Base-by-base conservation (phyloP, 2,113 vertebrate species). In the Camelus dromedarius region DNA sequence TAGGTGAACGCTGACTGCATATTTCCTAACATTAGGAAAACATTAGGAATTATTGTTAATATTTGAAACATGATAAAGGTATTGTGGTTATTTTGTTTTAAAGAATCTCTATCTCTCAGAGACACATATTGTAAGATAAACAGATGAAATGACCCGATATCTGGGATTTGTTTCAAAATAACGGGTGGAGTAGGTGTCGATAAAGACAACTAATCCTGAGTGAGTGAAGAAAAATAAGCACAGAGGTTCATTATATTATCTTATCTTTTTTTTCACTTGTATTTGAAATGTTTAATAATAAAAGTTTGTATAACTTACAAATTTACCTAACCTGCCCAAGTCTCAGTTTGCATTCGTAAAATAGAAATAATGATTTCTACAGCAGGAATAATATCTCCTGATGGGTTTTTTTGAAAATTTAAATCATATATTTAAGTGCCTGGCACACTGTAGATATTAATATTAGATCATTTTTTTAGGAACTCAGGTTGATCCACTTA, bases 121-220 rank as follows among this genome's bases (percentile, higher is more conserved):
- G 22, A 73, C 56, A 62, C 16, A 64, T 67, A 62, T 26, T 96
- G n/a, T 69, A 85, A 77, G n/a, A 70, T 13, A 73, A 4, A 46
- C 6, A 58, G 35, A 54, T 56, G 26, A 80, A 90, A 88, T 10
- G 14, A 90, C 81, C 28, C 6, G 8, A 77, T 89, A 19, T 26
- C 28, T 84, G 3, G 8, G 50, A 82, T 94, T 95, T 85, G 20
- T 11, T 81, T 97, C 46, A 70, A 50, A 80, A 58, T 89, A 64
- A 83, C 42, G 5, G 24, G 0, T 30, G 8, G 8, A 24, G 0
- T 18, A 50, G 3, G 7, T 42, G 13, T 50, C 18, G 28, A 30
- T 13, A 6, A 60, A 28, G 13, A 76, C 76, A 3, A 54, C 20
- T 69, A 18, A 7, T 50, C 19, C 38, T 88, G 58, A 35, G 6